Evolutionary conservation across 2,888 invertebrate species (phyloP), one percentile per base, ranked within the genome.

Genomic region (Lissonota sp.): DNA sequence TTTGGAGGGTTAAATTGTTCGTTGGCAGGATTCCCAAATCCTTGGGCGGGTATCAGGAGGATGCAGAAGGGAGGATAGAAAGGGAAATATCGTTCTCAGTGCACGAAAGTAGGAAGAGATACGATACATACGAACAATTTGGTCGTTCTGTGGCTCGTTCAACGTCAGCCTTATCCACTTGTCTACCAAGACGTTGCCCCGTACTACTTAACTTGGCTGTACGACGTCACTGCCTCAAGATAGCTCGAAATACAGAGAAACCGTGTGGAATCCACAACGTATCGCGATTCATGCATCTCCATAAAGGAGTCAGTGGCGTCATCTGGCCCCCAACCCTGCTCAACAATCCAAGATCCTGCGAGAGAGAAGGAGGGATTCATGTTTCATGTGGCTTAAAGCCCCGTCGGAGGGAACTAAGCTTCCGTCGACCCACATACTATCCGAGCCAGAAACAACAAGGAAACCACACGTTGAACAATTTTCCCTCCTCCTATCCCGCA

Each of bases 291-390:
- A 88, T 89, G 90, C 87, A 90, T 90, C 89, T 90, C 87, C 88
- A 89, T 89, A 90, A 90, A 90, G 89, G 88, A 88, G 89, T 86
- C 87, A 88, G 88, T 86, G 84, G 87, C 88, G 87, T 89, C 90
- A 88, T 90, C 87, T 6, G 5, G 3, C 26, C 26, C 85, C 82
- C 57, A 46, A 73, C 57, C 55, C 10, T 26, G 57, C 64, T 64
- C 73, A 26, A 26, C 73, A 26, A 26, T 26, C 3, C 26, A 2
- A 26, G 26, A 26, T 26, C 26, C 26, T 26, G 26, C 26, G 26
- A 26, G 26, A 26, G 26, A 26, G 26, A 26, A 16, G 71, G 49
- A 39, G 64, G 74, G 84, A 90, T 88, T 90, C 88, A 82, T 89
- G 90, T 88, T 90, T 90, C 90, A 89, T 87, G 87, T 87, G 87